These are phyloP conservation scores for Orthosia gothica DNA, from an alignment of 2,888 invertebrate species.

Conservation along the genomic window DNA sequence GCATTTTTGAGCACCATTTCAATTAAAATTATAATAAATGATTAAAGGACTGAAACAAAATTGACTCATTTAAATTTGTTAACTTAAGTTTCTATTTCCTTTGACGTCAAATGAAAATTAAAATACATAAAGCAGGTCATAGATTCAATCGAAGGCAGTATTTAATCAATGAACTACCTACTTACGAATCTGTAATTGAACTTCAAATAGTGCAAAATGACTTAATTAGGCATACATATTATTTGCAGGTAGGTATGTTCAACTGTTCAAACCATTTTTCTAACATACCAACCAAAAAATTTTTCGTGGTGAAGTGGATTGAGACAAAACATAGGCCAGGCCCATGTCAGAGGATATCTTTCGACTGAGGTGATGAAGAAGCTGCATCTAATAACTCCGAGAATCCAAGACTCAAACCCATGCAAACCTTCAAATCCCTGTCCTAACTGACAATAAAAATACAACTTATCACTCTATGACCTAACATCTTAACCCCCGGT, in stretches of 20 bases:
- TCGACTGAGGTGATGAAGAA: not conserved
- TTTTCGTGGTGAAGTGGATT: too few species aligned
- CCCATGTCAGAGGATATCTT: not conserved
- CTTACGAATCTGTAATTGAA: not conserved
- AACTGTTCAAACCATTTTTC: not conserved
- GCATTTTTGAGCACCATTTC: conserved; percentile 39
- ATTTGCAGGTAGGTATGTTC: not conserved
- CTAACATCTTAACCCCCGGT: not conserved
- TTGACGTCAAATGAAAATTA: conserved; percentile 11
- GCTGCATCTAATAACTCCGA: not conserved
- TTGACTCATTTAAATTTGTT: not conserved
- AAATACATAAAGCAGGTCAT: conserved; percentile 25
- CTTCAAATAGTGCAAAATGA: not conserved
- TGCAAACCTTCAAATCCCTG: not conserved
- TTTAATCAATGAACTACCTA: not conserved
- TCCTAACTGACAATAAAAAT: not conserved
- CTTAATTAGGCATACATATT: not conserved
- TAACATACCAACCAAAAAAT: too few species aligned
- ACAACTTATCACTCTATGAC: not conserved
- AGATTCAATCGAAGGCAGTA: not conserved
- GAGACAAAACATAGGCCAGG: not conserved
- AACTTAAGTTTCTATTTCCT: not conserved
- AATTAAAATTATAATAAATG: conserved; percentile 1
- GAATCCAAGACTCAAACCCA: not conserved
- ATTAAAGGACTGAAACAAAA: not conserved